Percentiles rank a stretch among this genome's conserved stretches.
Evolutionary conservation across 2,113 vertebrate species (phyloP).

Genomic region (Erythrocercus mccallii): DNA sequence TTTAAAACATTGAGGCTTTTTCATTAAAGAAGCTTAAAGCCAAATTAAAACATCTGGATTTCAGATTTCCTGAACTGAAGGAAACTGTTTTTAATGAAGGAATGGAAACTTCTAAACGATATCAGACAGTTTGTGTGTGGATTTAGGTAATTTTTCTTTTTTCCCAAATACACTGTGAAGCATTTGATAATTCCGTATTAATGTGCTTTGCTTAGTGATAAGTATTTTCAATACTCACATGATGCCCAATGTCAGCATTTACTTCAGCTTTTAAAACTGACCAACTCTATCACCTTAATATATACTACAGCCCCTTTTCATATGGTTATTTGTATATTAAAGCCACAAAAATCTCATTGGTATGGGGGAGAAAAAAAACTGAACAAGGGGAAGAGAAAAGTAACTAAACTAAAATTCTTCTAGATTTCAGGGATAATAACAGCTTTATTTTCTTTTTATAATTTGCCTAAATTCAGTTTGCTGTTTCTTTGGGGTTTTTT

Average conservation of each 20-base stretch:
- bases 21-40: not conserved
- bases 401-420: not conserved
- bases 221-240: not conserved
- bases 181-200: not conserved
- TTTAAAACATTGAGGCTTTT: not conserved
- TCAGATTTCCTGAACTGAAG: not conserved
- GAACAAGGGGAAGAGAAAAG: not conserved
- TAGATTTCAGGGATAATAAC: not conserved
- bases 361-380: not conserved
- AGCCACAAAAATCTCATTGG: not conserved
- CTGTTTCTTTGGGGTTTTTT: too few species aligned
- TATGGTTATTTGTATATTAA: not conserved
- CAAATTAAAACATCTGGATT: conserved; percentile 11
- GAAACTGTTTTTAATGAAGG: not conserved
- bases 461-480: not conserved
- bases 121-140: not conserved
- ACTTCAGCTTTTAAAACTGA: not conserved
- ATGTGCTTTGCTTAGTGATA: rapidly evolving
- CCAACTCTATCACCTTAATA: not conserved
- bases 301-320: not conserved
- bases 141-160: not conserved
- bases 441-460: not conserved
- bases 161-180: not conserved
- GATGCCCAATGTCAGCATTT: not conserved
- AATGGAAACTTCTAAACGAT: not conserved